phyloP scores from a whole-genome alignment of 2,888 invertebrate species.

The Hyles lineata region DNA sequence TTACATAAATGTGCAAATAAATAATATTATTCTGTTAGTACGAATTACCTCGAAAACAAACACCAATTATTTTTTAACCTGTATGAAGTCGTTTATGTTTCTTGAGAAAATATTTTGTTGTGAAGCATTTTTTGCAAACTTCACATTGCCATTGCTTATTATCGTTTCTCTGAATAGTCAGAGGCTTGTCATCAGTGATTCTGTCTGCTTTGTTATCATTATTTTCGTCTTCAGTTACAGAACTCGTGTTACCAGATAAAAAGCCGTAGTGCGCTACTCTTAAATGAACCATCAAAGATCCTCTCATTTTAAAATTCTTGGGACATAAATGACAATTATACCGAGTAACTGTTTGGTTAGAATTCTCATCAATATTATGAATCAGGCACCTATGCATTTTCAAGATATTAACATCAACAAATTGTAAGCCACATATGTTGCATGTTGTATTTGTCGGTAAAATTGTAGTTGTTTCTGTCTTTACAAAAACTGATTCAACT shows the following conservation, averaged over 20 bases:
- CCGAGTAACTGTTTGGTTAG: conserved; percentile 68
- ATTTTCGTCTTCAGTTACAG: conserved; percentile 43
- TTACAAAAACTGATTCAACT: conserved; percentile 56
- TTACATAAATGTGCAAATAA: conserved; percentile 8
- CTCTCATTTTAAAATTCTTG: conserved; percentile 92
- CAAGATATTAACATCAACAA: conserved; percentile 88
- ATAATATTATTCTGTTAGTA: conserved; percentile 62
- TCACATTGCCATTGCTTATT: conserved; percentile 95
- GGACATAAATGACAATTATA: conserved; percentile 91
- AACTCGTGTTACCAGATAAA: conserved; percentile 56
- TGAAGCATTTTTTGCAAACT: conserved; percentile 92
- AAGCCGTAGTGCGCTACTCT: conserved; percentile 91
- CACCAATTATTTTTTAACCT: conserved; percentile 84
- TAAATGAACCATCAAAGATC: conserved; percentile 92
- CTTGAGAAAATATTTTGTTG: conserved; percentile 95
- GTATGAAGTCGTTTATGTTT: conserved; percentile 95
- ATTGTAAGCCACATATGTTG: conserved; percentile 89
- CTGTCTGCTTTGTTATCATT: conserved; percentile 46
- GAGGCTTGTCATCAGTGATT: conserved; percentile 50
- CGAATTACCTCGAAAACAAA: conserved; percentile 76
- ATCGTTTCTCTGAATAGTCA: conserved; percentile 73
- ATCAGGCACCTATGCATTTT: conserved; percentile 90
- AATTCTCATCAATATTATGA: conserved; percentile 81
- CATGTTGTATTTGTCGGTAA: conserved; percentile 74
- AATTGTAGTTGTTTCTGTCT: conserved; percentile 59